Base-by-base conservation (phyloP, 2,888 invertebrate genomes). In the Dynastes tityus region DNA sequence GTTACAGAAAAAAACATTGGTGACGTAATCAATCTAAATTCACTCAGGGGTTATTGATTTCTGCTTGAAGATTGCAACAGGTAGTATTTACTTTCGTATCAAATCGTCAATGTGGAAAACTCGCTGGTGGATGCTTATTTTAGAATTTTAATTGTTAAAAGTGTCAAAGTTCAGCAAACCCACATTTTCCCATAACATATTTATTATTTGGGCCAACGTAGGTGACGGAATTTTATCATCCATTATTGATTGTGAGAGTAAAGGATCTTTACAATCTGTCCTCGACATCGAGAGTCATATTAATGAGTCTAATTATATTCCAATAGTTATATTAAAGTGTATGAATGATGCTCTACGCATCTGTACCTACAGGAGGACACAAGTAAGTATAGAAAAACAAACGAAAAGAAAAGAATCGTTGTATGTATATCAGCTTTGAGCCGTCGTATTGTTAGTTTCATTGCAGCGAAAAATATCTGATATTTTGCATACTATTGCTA, bases 11-110 rank as follows among this genome's bases (percentile, higher is more conserved):
- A 37, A 37, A 37, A 37, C 5, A 37, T 37, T 6, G 63, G n/a
- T 29, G 32, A 63, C 63, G 63, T 29, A 63, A 2, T 29, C 9
- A 9, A 32, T 63, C 32, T 32, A 11, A 32, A 63, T 32, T 27
- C 3, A 63, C 13, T 13, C 32, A 32, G 63, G 13, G 11, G 3
- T 8, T 63, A 63, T 63, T 63, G 63, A 63, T 63, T 63, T 63
- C 61, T 63, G 55, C 6, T 63, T 9, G 22, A 63, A 8, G 32
- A 29, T 63, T 63, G 63, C 63, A 63, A 63, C 63, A 32, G 63
- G 63, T 63, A 13, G 63, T 63, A 63, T 29, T 2, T 63, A 63
- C 11, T 63, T 13, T 32, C 4, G 13, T 13, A 29, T 32, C 2
- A 63, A 58, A 58, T 58, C 22, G 27, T 58, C 8, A 5, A 22